Conservation (phyloP, 1,140 invertebrate species). For the Bombus polaris region DNA sequence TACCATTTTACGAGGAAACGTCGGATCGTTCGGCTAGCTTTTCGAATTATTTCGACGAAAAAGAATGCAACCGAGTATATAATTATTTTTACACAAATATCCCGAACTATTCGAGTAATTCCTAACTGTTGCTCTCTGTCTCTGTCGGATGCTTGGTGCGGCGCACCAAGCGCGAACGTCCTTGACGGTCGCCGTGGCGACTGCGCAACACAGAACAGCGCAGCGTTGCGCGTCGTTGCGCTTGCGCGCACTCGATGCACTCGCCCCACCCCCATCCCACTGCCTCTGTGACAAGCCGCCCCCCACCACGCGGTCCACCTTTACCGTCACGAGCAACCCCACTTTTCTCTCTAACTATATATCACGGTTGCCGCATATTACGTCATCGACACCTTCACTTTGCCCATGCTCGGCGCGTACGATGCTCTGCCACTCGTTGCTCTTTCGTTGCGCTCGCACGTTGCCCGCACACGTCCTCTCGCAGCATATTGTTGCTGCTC, state of each 20-base stretch:
- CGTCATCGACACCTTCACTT: conserved; percentile 70
- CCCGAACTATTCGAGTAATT: conserved; percentile 13
- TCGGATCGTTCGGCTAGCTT: too few relatives aligned
- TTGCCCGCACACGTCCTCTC: background rate
- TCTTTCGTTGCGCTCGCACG: conserved; percentile 39
- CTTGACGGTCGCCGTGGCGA: conserved; percentile 66
- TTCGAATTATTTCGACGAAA: background rate
- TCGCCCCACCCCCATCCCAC: background rate
- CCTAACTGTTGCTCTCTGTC: conserved; percentile 9
- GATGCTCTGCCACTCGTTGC: conserved; percentile 46
- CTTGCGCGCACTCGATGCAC: conserved; percentile 51
- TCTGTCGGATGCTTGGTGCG: conserved; percentile 23
- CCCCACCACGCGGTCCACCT: conserved; percentile 1
- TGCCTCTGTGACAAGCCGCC: background rate
- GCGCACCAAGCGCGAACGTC: conserved; percentile 59
- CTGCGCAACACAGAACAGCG: conserved; percentile 51
- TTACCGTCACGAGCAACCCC: conserved; percentile 58
- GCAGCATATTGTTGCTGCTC: background rate
- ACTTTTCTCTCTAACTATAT: conserved; percentile 31
- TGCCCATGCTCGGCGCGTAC: conserved; percentile 45
- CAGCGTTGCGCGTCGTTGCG: conserved; percentile 57
- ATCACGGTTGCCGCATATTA: conserved; percentile 57
- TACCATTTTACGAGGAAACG: background rate
- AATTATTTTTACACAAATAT: conserved; percentile 13
- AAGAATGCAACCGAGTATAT: background rate